Evolutionary conservation across 2,888 invertebrate genomes (phyloP).

Genomic region (Esperia sulphurella): DNA sequence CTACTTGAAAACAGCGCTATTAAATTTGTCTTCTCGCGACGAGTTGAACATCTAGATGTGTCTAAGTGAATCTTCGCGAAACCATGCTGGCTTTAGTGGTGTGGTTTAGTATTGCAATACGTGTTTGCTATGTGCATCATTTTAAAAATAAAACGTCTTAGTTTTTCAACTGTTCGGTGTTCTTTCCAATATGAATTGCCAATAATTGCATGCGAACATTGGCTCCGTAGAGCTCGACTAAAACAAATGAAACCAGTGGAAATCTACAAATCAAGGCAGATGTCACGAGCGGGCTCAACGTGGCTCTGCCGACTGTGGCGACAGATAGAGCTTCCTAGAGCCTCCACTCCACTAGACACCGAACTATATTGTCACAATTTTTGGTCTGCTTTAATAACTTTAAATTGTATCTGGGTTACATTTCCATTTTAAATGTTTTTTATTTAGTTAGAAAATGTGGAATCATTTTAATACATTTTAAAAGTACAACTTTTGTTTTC

Average conservation of each 20-base stretch:
- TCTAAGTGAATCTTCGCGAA: background rate
- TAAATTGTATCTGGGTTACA: background rate
- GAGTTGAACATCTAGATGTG: conserved; percentile 4
- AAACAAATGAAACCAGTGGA: conserved; percentile 32
- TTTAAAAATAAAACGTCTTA: no score
- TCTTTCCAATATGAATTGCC: no score
- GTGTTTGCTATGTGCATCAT: no score
- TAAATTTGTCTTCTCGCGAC: conserved; percentile 17
- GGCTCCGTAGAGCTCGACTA: conserved; percentile 15
- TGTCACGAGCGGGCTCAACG: conserved; percentile 37
- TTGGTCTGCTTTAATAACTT: background rate
- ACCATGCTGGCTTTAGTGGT: no score
- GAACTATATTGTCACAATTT: background rate
- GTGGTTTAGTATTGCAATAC: no score
- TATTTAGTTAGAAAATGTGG: no score
- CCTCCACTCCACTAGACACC: background rate
- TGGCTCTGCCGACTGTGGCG: background rate
- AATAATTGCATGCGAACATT: background rate
- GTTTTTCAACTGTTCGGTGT: no score
- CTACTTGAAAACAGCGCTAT: conserved; percentile 3
- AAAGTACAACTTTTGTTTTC: no score
- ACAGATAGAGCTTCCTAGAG: background rate
- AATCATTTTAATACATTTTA: no score
- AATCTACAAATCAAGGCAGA: conserved; percentile 41
- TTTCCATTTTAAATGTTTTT: no score